Evolutionary conservation across 2,888 invertebrate genomes (phyloP), one percentile per base, ranked within the genome.

Genomic region (Chalcosyrphus nemorum): DNA sequence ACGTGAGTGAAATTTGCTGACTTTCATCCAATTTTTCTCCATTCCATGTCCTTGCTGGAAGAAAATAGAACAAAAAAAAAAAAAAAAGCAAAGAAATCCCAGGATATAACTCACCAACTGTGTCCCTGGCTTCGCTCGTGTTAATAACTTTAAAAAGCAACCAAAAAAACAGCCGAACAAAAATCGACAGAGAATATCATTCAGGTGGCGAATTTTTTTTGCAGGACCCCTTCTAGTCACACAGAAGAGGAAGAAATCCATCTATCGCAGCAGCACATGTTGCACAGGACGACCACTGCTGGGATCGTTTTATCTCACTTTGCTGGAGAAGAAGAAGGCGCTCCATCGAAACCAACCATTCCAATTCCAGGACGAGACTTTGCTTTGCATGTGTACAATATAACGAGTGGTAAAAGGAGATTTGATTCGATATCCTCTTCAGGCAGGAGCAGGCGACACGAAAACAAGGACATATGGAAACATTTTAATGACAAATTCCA

Each of bases 1-100:
- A 84, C 84, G 84, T 84, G 84, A 80, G 74, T 45, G 63, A 84
- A 80, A 80, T 70, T 80, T 80, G 71, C 66, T 74, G 74, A 57
- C 68, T 82, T 63, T 74, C 38, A 74, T 78, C 61, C 74, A 63
- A 70, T 74, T 63, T 80, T 63, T 71, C 45, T 56, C 45, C 15
- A 66, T 45, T 35, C 41, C 65, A 71, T 76, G 76, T 72, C 78
- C 66, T 54, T 27, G 56, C 54, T 27, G 63, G 52, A 65, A 54
- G 50, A 68, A 74, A 74, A 84, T 78, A 15, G 38, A n/a, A 32
- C 9, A 21, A 11, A 29, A 27, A 17, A 29, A 57, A 65, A 56
- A 70, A 65, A 57, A 71, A 50, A 63, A 38, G 47, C 68, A 74
- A 50, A 6, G 32, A 57, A 41, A 52, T 68, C 56, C 13, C 56